Evolutionary conservation across 2,888 invertebrate genomes (phyloP).

Genomic region (Unio pictorum): DNA sequence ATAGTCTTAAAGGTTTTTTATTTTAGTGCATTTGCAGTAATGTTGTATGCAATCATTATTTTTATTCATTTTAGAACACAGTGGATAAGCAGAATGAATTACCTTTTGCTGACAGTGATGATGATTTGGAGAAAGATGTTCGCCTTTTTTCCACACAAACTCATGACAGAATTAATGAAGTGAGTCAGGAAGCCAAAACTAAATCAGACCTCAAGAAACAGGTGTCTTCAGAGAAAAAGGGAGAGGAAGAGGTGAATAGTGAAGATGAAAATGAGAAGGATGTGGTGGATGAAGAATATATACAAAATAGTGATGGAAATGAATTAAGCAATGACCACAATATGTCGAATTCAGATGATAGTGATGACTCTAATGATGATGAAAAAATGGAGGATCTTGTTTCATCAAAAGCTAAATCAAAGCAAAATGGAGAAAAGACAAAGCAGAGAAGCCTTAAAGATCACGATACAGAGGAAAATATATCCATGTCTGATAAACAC

Average conservation of each 20-base stretch:
- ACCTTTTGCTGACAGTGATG: constrained; percentile 46
- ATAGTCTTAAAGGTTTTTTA: no score
- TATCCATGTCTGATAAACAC: neutral
- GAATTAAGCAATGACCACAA: neutral
- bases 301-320: constrained; percentile 19
- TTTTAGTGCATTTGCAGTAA: neutral
- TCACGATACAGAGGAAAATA: neutral
- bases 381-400: constrained; percentile 4
- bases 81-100: constrained; percentile 20
- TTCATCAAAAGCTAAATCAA: neutral
- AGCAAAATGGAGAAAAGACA: neutral
- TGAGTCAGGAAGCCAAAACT: neutral
- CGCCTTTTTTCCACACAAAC: neutral
- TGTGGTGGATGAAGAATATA: constrained; percentile 24
- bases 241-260: no score
- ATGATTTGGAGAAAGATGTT: constrained; percentile 31
- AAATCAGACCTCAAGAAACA: constrained; percentile 4
- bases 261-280: constrained; percentile 56
- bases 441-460: neutral
- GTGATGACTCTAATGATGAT: constrained; percentile 71
- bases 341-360: constrained; percentile 16
- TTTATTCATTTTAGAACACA: constrained; percentile 3
- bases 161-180: neutral
- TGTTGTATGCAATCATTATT: neutral
- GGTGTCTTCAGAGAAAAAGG: constrained; percentile 6